Evolutionary conservation across 1,140 invertebrate species (phyloP), one percentile per base, ranked within the genome.

Genomic region (Maconellicoccus hirsutus): DNA sequence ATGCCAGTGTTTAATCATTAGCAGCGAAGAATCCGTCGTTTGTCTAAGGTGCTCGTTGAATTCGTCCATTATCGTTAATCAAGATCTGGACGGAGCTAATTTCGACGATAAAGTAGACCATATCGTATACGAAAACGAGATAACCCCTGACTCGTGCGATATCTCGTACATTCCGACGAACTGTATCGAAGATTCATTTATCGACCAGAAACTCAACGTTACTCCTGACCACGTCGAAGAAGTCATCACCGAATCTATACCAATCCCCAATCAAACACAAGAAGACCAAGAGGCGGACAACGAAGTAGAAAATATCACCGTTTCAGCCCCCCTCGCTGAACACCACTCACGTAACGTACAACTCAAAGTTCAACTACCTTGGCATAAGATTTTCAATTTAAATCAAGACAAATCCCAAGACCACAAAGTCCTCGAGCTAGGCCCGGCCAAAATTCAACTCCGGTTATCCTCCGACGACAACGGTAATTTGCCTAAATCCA

Each of bases 361-460:
- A n/a, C 70, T 72, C 16, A 72, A 72, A 19, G 72, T 72, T 1
- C 72, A 72, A 14, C 26, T 72, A 8, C 72, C 72, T 12, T 72
- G 72, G 72, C 23, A 70, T 10, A 25, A 69, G 16, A 72, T 72
- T 63, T 72, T 72, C 26, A 72, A 72, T 16, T 27, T 72, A 19
- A 63, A 70, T 12, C 10, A n/a, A 6, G 33, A 3, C 29, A 10
- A 22, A 21, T 3, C 23, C 10, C 27, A 59, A 23, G 22, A 66
- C 8, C 61, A 66, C 3, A 23, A 26, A 23, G 25, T 25, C 19
- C 19, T 72, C 6, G 72, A 71, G 21, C 25, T 72, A 12, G 72
- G 72, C 10, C 72, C 72, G 0, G 72, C 72, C 0, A 61, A 71
- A 23, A 69, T 72, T 6, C 42, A 72, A 69, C 70, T 72, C 21